Evolutionary conservation across 2,797 vertebrate species (phyloP).

Genomic region (Heteromormyrus szaboi): DNA sequence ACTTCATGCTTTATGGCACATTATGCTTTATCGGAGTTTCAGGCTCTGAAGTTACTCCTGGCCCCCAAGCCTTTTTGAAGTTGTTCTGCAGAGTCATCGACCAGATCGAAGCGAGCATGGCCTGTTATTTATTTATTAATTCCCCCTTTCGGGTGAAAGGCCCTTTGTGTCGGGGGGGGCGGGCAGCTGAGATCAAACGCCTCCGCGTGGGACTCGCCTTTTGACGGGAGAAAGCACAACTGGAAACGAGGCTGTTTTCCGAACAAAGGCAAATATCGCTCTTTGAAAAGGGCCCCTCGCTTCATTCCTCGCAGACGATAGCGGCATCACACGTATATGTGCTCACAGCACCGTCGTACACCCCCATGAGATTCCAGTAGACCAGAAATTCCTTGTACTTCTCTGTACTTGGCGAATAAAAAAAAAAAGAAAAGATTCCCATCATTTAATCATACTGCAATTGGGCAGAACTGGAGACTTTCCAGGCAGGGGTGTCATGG

Average conservation of each 20-base stretch:
- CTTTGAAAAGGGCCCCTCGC: neutral
- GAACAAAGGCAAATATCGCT: neutral
- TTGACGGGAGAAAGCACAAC: neutral
- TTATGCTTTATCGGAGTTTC: neutral
- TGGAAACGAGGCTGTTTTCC: neutral
- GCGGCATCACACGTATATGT: neutral
- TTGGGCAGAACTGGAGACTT: neutral
- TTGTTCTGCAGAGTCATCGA: neutral
- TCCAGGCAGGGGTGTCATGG: neutral
- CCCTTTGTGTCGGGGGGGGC: neutral
- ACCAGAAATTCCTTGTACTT: neutral
- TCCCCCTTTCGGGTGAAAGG: neutral
- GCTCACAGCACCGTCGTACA: neutral
- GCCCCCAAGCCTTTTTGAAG: neutral
- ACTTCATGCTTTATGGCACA: neutral
- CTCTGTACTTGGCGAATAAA: too few relatives aligned
- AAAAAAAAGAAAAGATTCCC: neutral
- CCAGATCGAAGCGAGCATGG: neutral
- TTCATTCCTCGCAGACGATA: neutral
- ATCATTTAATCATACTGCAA: neutral
- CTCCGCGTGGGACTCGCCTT: neutral
- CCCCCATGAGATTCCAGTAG: neutral
- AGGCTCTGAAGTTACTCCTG: neutral
- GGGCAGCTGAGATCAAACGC: neutral
- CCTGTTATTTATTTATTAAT: neutral